Evolutionary conservation across 2,888 invertebrate species (phyloP), one percentile per base, ranked within the genome.

Genomic region (Zaprionus obscuricornis): DNA sequence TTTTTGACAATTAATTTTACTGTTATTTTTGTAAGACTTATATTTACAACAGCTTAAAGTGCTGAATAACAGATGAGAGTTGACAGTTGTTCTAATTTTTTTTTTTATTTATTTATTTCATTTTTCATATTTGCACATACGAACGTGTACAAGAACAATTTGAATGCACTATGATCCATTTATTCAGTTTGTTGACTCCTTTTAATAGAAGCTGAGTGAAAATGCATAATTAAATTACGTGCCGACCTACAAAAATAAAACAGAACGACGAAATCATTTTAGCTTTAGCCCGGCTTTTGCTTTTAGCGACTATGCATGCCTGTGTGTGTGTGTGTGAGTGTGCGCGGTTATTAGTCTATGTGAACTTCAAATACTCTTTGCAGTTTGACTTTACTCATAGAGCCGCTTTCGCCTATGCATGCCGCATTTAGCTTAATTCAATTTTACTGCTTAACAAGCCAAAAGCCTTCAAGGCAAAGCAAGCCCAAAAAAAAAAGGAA

Each of bases 351-450:
- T n/a, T n/a, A n/a, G n/a, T n/a, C n/a, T 24, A 14, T 55, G 42
- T 34, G 18, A 26, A 36, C 60, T 60, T 43, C 46, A 51, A 57
- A 54, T 52, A 54, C 49, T 40, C 37, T 52, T 54, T 64, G 55
- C 57, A 54, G 50, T 72, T 62, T 67, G 24, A 39, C 52, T 67
- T 56, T 26, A 27, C 33, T 57, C 20, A n/a, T n/a, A n/a, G n/a
- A n/a, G n/a, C n/a, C 7, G 37, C 31, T 39, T 27, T 24, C 39
- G 13, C 45, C 29, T 29, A 33, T 42, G 24, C 18, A 10, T 56
- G 62, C 63, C 74, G 52, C 68, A 74, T 74, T 77, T 74, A 34
- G 74, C 66, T 74, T 74, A 77, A 74, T 74, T 77, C 78, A 74
- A 74, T 73, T 73, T 66, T 52, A 62, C 62, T 74, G 72, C 72